Evolutionary conservation across 2,888 invertebrate species (phyloP), one percentile per base, ranked within the genome.

Genomic region (Willowsia nigromaculata): DNA sequence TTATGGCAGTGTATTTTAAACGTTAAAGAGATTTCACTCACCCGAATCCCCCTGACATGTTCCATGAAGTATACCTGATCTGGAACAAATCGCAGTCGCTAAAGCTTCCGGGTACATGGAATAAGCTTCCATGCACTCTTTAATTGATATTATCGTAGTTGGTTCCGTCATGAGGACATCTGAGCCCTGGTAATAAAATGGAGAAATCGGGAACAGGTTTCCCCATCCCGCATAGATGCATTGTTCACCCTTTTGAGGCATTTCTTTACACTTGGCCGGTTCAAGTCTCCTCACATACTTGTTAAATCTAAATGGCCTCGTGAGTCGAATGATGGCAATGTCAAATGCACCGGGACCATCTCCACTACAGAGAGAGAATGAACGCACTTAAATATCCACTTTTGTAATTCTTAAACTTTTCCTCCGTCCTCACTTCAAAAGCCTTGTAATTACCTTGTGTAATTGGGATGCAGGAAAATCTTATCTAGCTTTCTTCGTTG

Each of bases 161-260:
- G 13, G 15, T 25, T 81, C 83, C 22, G 56, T 76, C n/a, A 74
- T 22, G 0, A 90, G 37, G 0, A 37, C 71, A 6, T 85, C 82
- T 13, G 90, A 90, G 3, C 65, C 65, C 11, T 37, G 40, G 18
- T 87, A 89, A 37, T 56, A 62, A n/a, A 84, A 0, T 4, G 76
- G 22, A 11, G 84, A 50, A 9, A 90, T 25, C 7, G 86, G 62
- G 11, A 86, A 68, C 25, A 56, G 18, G 40, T 90, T 90, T 27
- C 90, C 90, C 90, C 90, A 90, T 6, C 90, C 90, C 2, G 80
- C 40, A 33, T 33, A 78, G 0, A 22, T 30, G n/a, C 90, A 90
- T n/a, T 56, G 11, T 22, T 56, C 56, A 22, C 56, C 22, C 0
- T 33, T 59, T 0, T 15, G 11, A 0, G 80, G 47, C 6, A 3